Conservation (phyloP, 2,888 invertebrate species). For the Pterostichus niger region DNA sequence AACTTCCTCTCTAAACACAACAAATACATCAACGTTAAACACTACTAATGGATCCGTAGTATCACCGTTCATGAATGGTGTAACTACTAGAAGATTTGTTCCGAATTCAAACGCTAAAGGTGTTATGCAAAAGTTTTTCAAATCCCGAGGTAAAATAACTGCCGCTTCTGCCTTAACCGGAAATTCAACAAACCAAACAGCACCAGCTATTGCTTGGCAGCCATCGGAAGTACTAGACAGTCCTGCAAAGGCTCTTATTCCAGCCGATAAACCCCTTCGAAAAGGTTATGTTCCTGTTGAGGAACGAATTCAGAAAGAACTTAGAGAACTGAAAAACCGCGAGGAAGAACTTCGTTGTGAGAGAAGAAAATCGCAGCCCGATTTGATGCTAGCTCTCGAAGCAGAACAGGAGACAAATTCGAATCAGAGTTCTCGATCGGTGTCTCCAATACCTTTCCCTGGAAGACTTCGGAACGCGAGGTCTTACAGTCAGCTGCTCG, state of each 20-base stretch:
- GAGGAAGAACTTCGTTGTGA: constrained; percentile 89
- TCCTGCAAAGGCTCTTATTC: constrained; percentile 74
- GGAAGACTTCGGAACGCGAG: constrained; percentile 68
- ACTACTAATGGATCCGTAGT: constrained; percentile 41
- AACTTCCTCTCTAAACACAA: constrained; percentile 68
- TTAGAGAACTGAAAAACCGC: constrained; percentile 90
- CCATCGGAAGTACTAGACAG: constrained; percentile 70
- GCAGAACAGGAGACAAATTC: constrained; percentile 76
- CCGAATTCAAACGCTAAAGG: constrained; percentile 81
- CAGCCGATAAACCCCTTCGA: constrained; percentile 82
- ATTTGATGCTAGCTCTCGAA: constrained; percentile 82
- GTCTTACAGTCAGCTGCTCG: constrained; percentile 73
- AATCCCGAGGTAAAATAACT: constrained; percentile 86
- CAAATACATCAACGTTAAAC: constrained; percentile 45
- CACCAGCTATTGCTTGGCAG: constrained; percentile 68
- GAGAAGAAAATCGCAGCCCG: constrained; percentile 83
- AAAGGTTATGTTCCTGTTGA: constrained; percentile 92
- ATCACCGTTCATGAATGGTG: constrained; percentile 57
- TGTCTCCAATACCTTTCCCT: constrained; percentile 37
- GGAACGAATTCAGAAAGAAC: constrained; percentile 92
- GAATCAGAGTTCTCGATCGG: constrained; percentile 52
- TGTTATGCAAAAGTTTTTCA: constrained; percentile 91
- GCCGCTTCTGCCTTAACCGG: constrained; percentile 72
- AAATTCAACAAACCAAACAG: constrained; percentile 72
- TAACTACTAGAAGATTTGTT: constrained; percentile 81